phyloP scores from a whole-genome alignment of 2,888 invertebrate genomes.

The Metopia argyrocephala region DNA sequence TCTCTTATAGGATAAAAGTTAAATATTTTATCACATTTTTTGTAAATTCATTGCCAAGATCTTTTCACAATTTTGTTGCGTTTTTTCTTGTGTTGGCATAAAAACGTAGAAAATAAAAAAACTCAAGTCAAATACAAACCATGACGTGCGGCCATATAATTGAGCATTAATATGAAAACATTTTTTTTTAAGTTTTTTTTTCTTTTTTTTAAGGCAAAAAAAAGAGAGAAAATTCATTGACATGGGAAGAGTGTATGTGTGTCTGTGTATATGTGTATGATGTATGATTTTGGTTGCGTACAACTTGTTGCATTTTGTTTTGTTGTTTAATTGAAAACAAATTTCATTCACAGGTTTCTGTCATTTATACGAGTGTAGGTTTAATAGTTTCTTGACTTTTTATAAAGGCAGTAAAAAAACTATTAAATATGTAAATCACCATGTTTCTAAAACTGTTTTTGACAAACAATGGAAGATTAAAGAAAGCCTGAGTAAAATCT shows the following conservation, averaged over 20 bases:
- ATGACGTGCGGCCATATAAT: neutral
- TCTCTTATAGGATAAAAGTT: neutral
- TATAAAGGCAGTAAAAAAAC: too few species aligned
- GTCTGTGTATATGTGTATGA: neutral
- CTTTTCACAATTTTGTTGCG: slow-evolving; percentile 3
- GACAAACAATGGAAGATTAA: too few species aligned
- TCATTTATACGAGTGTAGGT: neutral
- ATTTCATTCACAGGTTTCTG: slow-evolving; percentile 25
- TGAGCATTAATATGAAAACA: neutral
- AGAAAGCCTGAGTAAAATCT: too few species aligned
- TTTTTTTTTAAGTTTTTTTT: neutral
- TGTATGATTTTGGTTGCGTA: too few species aligned
- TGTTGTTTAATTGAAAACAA: slow-evolving; percentile 22
- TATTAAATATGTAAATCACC: too few species aligned
- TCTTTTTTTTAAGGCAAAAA: neutral
- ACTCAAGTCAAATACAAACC: neutral
- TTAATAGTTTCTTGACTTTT: too few species aligned
- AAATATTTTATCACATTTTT: slow-evolving; percentile 18
- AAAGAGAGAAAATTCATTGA: neutral
- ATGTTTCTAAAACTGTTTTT: too few species aligned
- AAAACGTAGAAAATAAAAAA: neutral
- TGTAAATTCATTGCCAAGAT: slow-evolving; percentile 32
- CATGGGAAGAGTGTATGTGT: neutral
- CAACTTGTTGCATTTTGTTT: too few species aligned
- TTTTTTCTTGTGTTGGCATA: neutral